phyloP scores from a whole-genome alignment of 2,113 vertebrate species.

The Mus spicilegus region DNA sequence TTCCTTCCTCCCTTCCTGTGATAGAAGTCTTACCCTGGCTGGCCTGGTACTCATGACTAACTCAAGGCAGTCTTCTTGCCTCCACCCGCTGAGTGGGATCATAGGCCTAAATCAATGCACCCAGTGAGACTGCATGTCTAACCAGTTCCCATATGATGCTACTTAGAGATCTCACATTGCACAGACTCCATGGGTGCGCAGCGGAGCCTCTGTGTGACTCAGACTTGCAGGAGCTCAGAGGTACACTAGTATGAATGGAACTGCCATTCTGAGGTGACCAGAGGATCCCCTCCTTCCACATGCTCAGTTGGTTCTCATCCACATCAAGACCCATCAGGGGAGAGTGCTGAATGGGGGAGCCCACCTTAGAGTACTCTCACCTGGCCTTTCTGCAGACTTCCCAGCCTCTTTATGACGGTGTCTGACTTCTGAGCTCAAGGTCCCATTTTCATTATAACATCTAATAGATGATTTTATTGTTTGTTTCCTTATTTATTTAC shows the following conservation, averaged over 20 bases:
- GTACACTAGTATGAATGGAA: too few species aligned
- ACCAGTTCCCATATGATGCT: background rate
- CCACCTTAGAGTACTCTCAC: too few species aligned
- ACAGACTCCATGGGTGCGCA: fast-evolving
- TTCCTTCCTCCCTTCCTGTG: background rate
- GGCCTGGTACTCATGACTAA: background rate
- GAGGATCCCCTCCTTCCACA: too few species aligned
- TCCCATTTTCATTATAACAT: background rate
- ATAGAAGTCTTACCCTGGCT: background rate
- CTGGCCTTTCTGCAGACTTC: background rate
- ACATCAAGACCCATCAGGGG: background rate
- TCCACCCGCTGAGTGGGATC: background rate
- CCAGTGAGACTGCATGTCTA: background rate
- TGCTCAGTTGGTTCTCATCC: background rate
- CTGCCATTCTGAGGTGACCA: background rate
- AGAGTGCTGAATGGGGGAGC: background rate
- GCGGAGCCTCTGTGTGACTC: background rate
- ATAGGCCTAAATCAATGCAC: background rate
- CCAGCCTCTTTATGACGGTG: background rate
- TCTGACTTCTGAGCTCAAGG: background rate
- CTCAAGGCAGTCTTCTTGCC: background rate
- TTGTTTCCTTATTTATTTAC: background rate
- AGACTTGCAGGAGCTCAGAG: background rate
- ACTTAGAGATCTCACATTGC: background rate
- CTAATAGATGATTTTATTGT: background rate